Percentiles rank a stretch among this genome's conserved stretches.
phyloP scores from a whole-genome alignment of 2,113 vertebrate species.

The Sander lucioperca region DNA sequence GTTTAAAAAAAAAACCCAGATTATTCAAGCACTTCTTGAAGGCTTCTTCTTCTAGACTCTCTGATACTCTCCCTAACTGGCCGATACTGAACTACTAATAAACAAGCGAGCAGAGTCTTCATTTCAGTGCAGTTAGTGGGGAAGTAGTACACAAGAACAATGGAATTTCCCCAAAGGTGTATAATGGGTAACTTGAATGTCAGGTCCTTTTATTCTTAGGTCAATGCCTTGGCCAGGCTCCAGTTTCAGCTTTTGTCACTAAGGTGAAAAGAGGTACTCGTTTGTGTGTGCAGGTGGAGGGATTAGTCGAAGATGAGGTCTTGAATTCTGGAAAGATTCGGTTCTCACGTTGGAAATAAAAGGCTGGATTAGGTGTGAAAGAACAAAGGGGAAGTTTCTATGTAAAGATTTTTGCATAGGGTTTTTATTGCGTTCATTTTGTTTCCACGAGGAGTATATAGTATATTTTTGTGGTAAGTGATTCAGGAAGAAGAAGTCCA shows the following conservation, averaged over 20 bases:
- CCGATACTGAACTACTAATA: not conserved
- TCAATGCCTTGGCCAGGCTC: slow-evolving; percentile 51
- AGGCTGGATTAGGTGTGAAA: not conserved
- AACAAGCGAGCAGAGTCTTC: not conserved
- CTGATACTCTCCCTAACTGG: not conserved
- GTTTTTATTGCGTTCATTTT: not conserved
- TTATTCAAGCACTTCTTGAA: not conserved
- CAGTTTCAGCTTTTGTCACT: slow-evolving; percentile 60
- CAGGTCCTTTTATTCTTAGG: slow-evolving; percentile 55
- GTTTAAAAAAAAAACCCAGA: not conserved
- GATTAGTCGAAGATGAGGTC: slow-evolving; percentile 28
- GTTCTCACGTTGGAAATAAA: not conserved
- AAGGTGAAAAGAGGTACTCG: slow-evolving; percentile 18
- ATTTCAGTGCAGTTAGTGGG: slow-evolving; percentile 2
- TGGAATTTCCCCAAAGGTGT: slow-evolving; percentile 66
- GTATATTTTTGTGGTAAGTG: not conserved
- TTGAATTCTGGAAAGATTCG: slow-evolving; percentile 2
- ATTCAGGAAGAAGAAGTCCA: not conserved
- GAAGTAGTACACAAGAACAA: slow-evolving; percentile 38
- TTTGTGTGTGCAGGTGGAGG: slow-evolving; percentile 39
- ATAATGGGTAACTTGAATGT: slow-evolving; percentile 72
- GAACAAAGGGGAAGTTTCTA: not conserved
- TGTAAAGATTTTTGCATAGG: not conserved
- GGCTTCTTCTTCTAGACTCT: not conserved
- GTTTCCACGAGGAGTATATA: accelerated